Base-by-base conservation (phyloP, 2,113 vertebrate genomes). In the Clinocottus analis region DNA sequence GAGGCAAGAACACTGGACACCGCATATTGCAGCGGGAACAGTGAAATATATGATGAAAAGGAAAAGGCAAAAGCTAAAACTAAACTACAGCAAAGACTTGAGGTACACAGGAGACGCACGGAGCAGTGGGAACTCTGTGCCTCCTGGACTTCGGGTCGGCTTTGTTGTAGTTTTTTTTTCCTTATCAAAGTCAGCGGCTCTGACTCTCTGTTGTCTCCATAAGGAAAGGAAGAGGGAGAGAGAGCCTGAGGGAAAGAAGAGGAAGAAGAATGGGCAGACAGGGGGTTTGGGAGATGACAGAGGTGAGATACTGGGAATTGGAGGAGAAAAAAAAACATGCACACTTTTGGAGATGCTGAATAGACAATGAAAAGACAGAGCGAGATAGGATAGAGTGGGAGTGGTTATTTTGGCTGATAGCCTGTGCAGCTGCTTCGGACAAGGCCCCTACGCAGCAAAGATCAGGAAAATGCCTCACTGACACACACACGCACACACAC, bases 341-440 rank as follows among this genome's bases (percentile, higher is more conserved):
- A 49, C 51, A 61, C 23, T 62, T 77, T 72, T 56, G 51, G 71
- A 85, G 79, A 69, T 60, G 63, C 77, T 87, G 85, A 85, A 80
- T 65, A 69, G 82, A 88, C 77, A 87, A 77, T 67, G 62, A 85
- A 82, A 75, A 58, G 72, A 60, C 55, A 37, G 61, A 63, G 37
- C 10, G 56, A 55, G 41, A 39, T 64, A 71, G 75, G 71, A 81
- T 70, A 47, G 77, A 71, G 86, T 67, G 80, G 88, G 87, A 78
- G 79, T 60, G 72, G 87, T 88, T 86, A 5, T 83, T 85, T 90
- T 93, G 91, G 90, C 90, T 62, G 43, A 65, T 55, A 59, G 86
- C 88, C 87, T 2, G 23, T 35, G 71, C 90, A 93, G 90, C 91
- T 87, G 90, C 77, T 87, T 82, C 51, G 67, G 87, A 87, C 75